Evolutionary conservation across 2,113 vertebrate genomes (phyloP).

Genomic region (Eretmochelys imbricata): DNA sequence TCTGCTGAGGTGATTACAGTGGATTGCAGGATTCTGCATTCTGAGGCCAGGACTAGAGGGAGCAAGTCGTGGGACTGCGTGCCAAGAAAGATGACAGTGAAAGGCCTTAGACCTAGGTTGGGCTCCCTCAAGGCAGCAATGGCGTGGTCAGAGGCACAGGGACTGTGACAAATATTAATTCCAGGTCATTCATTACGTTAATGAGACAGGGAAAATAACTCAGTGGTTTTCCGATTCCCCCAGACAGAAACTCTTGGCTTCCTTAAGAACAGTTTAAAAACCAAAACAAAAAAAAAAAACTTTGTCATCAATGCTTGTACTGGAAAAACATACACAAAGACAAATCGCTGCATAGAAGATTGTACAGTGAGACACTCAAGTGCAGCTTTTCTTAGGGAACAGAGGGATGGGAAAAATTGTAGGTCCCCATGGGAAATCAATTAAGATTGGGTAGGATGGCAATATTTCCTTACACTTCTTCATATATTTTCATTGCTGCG

Average conservation of each 20-base stretch:
- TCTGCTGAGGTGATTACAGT: background rate
- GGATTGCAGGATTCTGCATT: background rate
- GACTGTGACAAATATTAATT: slow-evolving; percentile 31
- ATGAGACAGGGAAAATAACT: slow-evolving; percentile 32
- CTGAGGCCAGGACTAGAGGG: background rate
- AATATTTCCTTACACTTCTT: background rate
- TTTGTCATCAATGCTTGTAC: background rate
- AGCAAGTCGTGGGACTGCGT: background rate
- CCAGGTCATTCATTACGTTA: slow-evolving; percentile 22
- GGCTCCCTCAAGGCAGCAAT: background rate
- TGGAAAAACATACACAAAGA: background rate
- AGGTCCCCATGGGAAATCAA: background rate
- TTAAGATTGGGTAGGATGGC: rapidly evolving
- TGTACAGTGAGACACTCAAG: background rate
- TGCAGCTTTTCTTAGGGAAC: background rate
- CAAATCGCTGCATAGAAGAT: background rate
- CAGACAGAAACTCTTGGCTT: background rate
- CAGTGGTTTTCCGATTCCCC: background rate
- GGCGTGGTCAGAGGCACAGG: background rate
- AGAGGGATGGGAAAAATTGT: background rate
- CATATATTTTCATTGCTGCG: rapidly evolving
- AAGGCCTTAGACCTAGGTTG: background rate
- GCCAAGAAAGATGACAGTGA: background rate
- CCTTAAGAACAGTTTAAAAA: background rate
- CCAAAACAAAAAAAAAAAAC: background rate